Evolutionary conservation across 1,140 invertebrate species (phyloP), one percentile per base, ranked within the genome.

Genomic region (Philotrypesis tridentata): DNA sequence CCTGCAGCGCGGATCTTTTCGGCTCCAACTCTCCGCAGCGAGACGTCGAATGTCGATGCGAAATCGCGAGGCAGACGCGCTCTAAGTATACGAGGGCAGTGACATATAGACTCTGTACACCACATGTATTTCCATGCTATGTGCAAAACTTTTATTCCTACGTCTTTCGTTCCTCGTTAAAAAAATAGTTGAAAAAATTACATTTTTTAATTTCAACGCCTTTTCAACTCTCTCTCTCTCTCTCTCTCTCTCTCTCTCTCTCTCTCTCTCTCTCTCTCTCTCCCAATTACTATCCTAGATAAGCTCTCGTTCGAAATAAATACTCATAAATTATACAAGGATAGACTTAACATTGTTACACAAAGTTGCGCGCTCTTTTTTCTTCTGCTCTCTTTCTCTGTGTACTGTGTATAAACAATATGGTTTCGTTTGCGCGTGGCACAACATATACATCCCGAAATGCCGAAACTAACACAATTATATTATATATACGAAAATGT

Each of bases 141-240:
- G 33, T 40, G 14, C 5, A 23, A 80, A 75, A 77, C 81, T 11
- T 84, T 72, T 84, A 79, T 82, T 82, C 72, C 65, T 37, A 37
- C 9, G 9, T 37, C 3, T 37, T 5, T 77, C 21, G 23, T 76
- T 83, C 29, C 27, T n/a, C n/a, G n/a, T 80, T 84, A 84, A 82
- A 84, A 84, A 84, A 84, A 84, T 84, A 84, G 77, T 82, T 84
- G 70, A 82, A 78, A 82, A 82, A 82, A 84, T 82, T 80, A 82
- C 21, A 79, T 82, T 78, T 79, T 82, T n/a, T 37, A 80, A 72
- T 80, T 82, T 84, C 61, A 82, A 82, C 81, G 73, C n/a, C 17
- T 31, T 79, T 76, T 80, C 79, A 74, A 84, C 67, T 74, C 60
- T 82, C 21, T 21, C 40, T 76, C 25, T n/a, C n/a, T n/a, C n/a